Conservation (phyloP, 1,140 invertebrate species). For the Trypoxylus dichotomus region DNA sequence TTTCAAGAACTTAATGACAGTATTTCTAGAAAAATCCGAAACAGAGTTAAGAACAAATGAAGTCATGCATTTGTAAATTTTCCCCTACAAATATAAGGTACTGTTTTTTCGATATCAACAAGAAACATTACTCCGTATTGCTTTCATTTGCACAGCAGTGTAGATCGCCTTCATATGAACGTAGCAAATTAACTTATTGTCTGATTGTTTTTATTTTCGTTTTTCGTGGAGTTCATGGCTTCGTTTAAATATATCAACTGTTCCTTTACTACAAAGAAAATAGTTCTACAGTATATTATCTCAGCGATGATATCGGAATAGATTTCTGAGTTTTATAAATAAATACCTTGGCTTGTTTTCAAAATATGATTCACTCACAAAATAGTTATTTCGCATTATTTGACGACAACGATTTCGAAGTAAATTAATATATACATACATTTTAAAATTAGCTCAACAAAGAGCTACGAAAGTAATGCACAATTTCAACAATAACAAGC, state of each 20-base stretch:
- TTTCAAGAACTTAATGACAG: too few species aligned
- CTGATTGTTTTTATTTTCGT: background rate
- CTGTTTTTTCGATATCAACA: too few species aligned
- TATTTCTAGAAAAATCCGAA: too few species aligned
- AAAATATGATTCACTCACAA: background rate
- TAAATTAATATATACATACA: background rate
- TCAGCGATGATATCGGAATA: background rate
- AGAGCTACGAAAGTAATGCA: too few species aligned
- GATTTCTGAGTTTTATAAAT: background rate
- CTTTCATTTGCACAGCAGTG: too few species aligned
- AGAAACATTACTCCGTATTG: too few species aligned
- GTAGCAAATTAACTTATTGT: background rate
- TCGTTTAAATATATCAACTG: background rate
- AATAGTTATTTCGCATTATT: background rate
- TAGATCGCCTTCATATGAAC: too few species aligned
- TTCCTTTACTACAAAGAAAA: background rate
- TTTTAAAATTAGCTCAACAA: background rate
- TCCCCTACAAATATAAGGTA: too few species aligned
- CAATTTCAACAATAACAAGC: too few species aligned
- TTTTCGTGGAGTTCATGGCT: background rate
- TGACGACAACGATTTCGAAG: background rate
- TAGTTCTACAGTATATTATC: background rate
- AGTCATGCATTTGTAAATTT: too few species aligned
- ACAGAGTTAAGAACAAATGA: too few species aligned
- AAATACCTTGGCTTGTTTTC: background rate